Percentiles rank a stretch among this genome's conserved stretches.
These are phyloP conservation scores for Lipotes vexillifer DNA, from an alignment of 2,113 vertebrate genomes.

Conservation along the genomic window DNA sequence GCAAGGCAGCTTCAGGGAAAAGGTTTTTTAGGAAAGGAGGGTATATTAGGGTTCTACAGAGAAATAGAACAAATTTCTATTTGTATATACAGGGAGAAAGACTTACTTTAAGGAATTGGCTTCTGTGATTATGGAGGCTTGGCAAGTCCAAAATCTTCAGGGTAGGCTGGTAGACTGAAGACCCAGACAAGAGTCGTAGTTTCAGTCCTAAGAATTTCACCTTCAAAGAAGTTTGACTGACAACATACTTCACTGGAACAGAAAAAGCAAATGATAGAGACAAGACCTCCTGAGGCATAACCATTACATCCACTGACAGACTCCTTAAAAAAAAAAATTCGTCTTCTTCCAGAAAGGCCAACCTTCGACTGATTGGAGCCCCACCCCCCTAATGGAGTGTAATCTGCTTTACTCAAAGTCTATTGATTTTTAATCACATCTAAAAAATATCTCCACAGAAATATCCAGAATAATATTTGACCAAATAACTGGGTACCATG, in stretches of 20 bases:
- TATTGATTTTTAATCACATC: neutral
- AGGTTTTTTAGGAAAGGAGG: neutral
- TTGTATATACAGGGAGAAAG: neutral
- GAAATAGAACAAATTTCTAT: neutral
- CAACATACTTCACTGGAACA: too few relatives aligned
- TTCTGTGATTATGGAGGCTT: neutral
- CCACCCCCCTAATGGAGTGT: neutral
- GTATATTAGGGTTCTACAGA: neutral
- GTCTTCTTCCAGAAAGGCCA: neutral
- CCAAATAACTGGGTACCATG: neutral
- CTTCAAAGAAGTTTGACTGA: too few relatives aligned
- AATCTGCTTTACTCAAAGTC: neutral
- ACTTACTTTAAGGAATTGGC: neutral
- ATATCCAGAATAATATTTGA: neutral
- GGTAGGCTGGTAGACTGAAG: neutral
- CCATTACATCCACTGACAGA: too few relatives aligned
- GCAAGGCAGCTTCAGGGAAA: neutral
- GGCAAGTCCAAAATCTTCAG: neutral
- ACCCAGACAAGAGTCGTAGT: neutral
- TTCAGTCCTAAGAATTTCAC: neutral
- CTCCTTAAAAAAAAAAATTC: too few relatives aligned
- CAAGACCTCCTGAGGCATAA: too few relatives aligned
- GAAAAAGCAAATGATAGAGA: too few relatives aligned
- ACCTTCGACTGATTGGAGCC: neutral
- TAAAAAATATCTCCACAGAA: neutral